A percentile compares a stretch with the other conserved stretches of the same genome.
These are phyloP conservation scores for Actinia equina DNA, from an alignment of 64 coral and sea anemone genomes.

Conservation along the genomic window DNA sequence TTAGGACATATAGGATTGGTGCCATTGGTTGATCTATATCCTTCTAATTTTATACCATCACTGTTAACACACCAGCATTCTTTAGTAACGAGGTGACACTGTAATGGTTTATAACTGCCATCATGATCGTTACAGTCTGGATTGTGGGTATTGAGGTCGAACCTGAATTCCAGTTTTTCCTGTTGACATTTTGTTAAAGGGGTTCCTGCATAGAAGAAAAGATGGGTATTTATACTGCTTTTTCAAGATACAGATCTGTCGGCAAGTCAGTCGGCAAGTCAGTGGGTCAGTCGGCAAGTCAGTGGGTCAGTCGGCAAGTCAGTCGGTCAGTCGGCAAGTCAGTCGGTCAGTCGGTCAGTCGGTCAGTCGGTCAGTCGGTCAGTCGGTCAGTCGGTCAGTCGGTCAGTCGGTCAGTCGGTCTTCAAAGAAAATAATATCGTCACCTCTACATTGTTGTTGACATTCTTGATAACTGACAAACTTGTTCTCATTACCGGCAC, in stretches of 20 bases:
- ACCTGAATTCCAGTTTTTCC: background rate
- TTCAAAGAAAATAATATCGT: background rate
- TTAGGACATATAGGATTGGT: slow-evolving; percentile 4
- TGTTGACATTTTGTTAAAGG: slow-evolving; percentile 53
- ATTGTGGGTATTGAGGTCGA: background rate
- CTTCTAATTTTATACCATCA: slow-evolving; percentile 15
- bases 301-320: no score
- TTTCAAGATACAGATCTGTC: no score
- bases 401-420: background rate
- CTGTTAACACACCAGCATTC: slow-evolving; percentile 52
- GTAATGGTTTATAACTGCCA: slow-evolving; percentile 43
- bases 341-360: no score
- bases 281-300: no score
- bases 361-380: no score
- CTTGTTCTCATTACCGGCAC: slow-evolving; percentile 50
- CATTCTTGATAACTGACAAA: slow-evolving; percentile 46
- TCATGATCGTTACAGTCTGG: slow-evolving; percentile 26
- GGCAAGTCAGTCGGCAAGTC: no score
- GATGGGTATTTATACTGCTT: no score
- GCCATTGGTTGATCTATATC: slow-evolving; percentile 10
- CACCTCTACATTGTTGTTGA: slow-evolving; percentile 38
- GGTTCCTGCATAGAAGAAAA: background rate
- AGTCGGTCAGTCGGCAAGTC: no score
- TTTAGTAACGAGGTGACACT: slow-evolving; percentile 18
- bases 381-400: no score